Percentiles rank a stretch among this genome's conserved stretches.
Evolutionary conservation across 1,140 invertebrate genomes (phyloP).

Genomic region (Drosophila burlai): DNA sequence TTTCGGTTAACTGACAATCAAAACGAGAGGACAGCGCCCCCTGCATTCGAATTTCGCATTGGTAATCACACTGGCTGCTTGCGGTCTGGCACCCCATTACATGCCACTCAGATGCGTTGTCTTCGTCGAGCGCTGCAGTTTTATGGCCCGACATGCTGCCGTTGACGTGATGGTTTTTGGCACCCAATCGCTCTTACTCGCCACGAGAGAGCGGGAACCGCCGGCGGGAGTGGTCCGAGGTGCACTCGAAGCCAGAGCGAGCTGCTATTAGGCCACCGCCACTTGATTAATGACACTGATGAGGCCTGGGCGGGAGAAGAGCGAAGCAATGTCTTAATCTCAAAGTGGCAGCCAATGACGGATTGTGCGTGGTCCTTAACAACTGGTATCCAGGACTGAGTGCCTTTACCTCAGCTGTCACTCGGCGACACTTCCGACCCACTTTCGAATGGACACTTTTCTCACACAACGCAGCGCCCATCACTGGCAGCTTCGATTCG

Average conservation of each 20-base stretch:
- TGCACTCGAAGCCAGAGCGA: background rate
- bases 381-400: background rate
- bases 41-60: conserved; percentile 35
- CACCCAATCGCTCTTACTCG: conserved; percentile 28
- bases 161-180: conserved; percentile 31
- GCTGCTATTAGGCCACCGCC: conserved; percentile 15
- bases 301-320: conserved; percentile 10
- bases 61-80: conserved; percentile 17
- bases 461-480: background rate
- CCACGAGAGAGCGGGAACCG: background rate
- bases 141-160: conserved; percentile 31
- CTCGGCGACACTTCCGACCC: background rate
- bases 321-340: conserved; percentile 18
- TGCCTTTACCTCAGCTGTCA: background rate
- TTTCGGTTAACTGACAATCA: conserved; percentile 29
- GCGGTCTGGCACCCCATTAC: conserved; percentile 22
- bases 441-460: conserved; percentile 7
- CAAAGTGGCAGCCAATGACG: background rate
- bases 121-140: conserved; percentile 11
- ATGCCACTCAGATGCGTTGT: conserved; percentile 10
- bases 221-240: conserved; percentile 1
- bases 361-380: conserved; percentile 2
- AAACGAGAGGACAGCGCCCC: conserved; percentile 41
- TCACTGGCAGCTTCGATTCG: conserved; percentile 3
- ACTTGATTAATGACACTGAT: conserved; percentile 23